phyloP scores from a whole-genome alignment of 53 echinoderm and acorn worm genomes.

The Zoroaster sp. region DNA sequence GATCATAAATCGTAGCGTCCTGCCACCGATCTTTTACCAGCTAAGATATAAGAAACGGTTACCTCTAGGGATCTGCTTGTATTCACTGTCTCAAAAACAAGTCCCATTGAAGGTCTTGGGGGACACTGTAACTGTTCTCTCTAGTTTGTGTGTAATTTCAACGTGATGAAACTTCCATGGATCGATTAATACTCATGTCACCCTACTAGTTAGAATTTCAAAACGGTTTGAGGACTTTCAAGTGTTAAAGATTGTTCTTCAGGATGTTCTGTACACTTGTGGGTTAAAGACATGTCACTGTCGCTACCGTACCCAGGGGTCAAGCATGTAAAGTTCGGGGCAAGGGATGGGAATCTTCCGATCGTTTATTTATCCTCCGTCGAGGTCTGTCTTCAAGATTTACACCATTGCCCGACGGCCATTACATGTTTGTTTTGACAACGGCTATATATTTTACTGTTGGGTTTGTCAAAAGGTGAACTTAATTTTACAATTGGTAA shows the following conservation, averaged over 20 bases:
- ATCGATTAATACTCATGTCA: no score
- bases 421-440: slow-evolving; percentile 12
- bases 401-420: not conserved
- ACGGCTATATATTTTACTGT: not conserved
- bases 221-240: no score
- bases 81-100: not conserved
- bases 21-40: not conserved
- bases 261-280: not conserved
- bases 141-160: no score
- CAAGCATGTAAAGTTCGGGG: not conserved
- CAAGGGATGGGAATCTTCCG: not conserved
- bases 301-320: not conserved
- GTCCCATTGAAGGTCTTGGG: no score
- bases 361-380: not conserved
- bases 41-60: not conserved
- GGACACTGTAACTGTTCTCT: no score
- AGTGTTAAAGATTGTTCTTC: not conserved
- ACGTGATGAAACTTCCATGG: no score
- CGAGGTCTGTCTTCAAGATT: not conserved
- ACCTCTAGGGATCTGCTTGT: not conserved
- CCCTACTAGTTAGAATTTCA: no score
- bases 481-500: not conserved
- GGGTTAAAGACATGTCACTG: not conserved
- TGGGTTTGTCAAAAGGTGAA: not conserved
- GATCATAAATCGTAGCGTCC: not conserved